Conservation (phyloP, 2,797 vertebrate genomes). For the Tarsius wallacei region DNA sequence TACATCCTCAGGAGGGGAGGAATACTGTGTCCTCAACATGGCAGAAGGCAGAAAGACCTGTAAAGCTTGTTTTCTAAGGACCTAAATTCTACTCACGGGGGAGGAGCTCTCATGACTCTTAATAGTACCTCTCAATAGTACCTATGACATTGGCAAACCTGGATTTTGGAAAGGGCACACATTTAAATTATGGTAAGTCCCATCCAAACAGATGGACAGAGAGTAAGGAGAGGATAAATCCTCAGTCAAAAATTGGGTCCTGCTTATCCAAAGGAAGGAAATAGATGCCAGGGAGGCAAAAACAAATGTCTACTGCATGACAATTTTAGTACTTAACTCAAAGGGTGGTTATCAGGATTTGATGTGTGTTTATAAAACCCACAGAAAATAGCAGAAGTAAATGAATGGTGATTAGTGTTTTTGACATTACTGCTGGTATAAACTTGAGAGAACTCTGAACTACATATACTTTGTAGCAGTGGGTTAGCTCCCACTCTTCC, state of each 20-base stretch:
- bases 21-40: neutral
- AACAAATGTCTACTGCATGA: neutral
- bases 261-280: neutral
- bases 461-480: neutral
- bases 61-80: neutral
- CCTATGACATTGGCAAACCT: neutral
- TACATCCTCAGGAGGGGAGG: neutral
- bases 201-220: neutral
- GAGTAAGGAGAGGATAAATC: neutral
- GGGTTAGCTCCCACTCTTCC: neutral
- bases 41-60: neutral
- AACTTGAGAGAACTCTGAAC: neutral
- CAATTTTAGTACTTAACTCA: neutral
- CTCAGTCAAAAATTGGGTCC: neutral
- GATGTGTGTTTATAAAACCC: neutral
- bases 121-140: neutral
- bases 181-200: neutral
- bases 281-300: neutral
- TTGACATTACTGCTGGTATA: neutral
- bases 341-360: neutral
- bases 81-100: neutral
- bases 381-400: neutral
- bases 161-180: neutral
- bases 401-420: neutral
- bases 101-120: neutral